Evolutionary conservation across 2,888 invertebrate genomes (phyloP).

Genomic region (Caenorhabditis afra): DNA sequence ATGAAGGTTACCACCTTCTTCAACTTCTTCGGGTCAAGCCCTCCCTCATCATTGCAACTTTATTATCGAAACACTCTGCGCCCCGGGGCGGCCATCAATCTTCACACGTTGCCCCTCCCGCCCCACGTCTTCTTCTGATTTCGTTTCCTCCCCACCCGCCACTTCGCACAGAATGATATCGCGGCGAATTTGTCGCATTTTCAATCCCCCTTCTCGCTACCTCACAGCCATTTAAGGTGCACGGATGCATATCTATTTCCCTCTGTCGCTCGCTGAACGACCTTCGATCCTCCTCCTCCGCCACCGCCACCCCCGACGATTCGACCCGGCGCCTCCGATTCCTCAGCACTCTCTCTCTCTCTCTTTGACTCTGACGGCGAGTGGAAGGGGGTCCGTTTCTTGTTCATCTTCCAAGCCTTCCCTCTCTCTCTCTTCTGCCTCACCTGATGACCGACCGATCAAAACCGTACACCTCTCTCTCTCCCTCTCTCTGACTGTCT

Average conservation of each 20-base stretch:
- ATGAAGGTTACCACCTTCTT: too few relatives aligned
- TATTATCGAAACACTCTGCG: neutral
- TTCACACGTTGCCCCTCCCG: neutral
- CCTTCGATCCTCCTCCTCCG: slow-evolving; percentile 29
- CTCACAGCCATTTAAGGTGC: slow-evolving; percentile 11
- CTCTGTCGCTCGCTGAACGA: slow-evolving; percentile 10
- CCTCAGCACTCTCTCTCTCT: slow-evolving; percentile 2
- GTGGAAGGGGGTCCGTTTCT: too few relatives aligned
- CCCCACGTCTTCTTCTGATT: slow-evolving; percentile 1
- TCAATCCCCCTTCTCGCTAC: slow-evolving; percentile 7
- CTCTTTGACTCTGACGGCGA: neutral
- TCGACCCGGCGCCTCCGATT: slow-evolving; percentile 2
- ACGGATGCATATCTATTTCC: slow-evolving; percentile 47
- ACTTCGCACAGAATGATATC: slow-evolving; percentile 6
- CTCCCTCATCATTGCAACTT: too few relatives aligned
- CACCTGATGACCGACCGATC: slow-evolving; percentile 9
- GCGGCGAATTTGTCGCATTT: too few relatives aligned
- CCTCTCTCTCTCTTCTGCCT: neutral
- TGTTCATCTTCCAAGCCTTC: neutral
- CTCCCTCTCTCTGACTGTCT: slow-evolving; percentile 7
- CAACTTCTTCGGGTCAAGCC: too few relatives aligned
- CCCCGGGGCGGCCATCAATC: slow-evolving; percentile 15
- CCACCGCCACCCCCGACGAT: neutral
- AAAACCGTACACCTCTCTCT: slow-evolving; percentile 14
- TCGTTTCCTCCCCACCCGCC: neutral